Conservation (phyloP, 2,888 invertebrate species). For the Aporophyla nigra region DNA sequence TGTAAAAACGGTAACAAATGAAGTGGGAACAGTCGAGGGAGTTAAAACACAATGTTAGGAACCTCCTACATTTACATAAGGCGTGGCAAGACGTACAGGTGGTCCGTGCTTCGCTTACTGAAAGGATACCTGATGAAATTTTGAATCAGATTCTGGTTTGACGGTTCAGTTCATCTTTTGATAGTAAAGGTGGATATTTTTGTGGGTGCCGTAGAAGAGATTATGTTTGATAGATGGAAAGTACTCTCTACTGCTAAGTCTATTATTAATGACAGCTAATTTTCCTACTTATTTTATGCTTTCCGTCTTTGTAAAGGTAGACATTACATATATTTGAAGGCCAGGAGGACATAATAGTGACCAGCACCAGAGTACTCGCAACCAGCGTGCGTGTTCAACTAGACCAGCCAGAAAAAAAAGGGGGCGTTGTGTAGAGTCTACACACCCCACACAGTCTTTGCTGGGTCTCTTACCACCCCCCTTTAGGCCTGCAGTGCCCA, state of each 20-base stretch:
- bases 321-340: not conserved
- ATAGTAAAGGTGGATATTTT: constrained; percentile 5
- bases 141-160: constrained; percentile 67
- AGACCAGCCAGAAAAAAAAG: no score
- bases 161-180: constrained; percentile 50
- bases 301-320: not conserved
- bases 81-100: constrained; percentile 72
- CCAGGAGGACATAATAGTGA: no score
- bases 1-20: constrained; percentile 64
- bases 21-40: constrained; percentile 69
- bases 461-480: no score
- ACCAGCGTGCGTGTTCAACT: no score
- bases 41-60: constrained; percentile 72
- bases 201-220: not conserved
- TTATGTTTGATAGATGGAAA: not conserved
- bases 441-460: no score
- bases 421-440: no score
- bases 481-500: no score
- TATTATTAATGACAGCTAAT: no score
- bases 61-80: constrained; percentile 76
- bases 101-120: constrained; percentile 70
- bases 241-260: no score
- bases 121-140: constrained; percentile 76
- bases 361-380: no score
- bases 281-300: no score